Conservation (phyloP, 2,888 invertebrate genomes). For the Morpho deidamia region DNA sequence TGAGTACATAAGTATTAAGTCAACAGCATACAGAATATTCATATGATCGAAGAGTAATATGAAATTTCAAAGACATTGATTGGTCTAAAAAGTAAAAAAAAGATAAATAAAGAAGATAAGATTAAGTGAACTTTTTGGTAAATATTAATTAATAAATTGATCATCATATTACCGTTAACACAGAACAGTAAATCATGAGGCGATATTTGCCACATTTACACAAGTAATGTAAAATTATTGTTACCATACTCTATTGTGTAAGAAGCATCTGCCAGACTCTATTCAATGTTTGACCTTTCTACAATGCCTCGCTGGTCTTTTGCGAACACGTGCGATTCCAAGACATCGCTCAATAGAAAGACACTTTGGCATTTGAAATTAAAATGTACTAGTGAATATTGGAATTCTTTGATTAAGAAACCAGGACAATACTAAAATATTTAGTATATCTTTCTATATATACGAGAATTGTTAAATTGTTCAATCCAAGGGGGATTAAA, state of each 20-base stretch:
- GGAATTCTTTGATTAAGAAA: background rate
- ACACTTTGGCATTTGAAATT: conserved; percentile 36
- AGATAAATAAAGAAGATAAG: too few species aligned
- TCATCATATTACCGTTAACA: background rate
- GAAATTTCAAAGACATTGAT: too few species aligned
- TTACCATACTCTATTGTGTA: conserved; percentile 46
- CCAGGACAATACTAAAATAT: background rate
- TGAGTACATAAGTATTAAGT: too few species aligned
- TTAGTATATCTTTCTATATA: too few species aligned
- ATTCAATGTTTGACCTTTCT: conserved; percentile 63
- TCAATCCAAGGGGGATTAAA: too few species aligned
- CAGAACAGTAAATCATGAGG: background rate
- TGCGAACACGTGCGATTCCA: conserved; percentile 50
- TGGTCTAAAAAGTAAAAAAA: too few species aligned
- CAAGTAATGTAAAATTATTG: conserved; percentile 34
- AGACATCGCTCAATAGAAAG: conserved; percentile 31
- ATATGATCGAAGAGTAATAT: too few species aligned
- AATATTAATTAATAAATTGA: too few species aligned
- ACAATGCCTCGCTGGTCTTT: conserved; percentile 30
- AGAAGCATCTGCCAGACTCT: conserved; percentile 58
- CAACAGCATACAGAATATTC: too few species aligned
- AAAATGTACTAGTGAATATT: conserved; percentile 8
- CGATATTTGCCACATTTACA: conserved; percentile 20
- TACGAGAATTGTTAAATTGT: too few species aligned
- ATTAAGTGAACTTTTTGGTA: too few species aligned